Evolutionary conservation across 1,140 invertebrate genomes (phyloP).

Genomic region (Homalodisca vitripennis): DNA sequence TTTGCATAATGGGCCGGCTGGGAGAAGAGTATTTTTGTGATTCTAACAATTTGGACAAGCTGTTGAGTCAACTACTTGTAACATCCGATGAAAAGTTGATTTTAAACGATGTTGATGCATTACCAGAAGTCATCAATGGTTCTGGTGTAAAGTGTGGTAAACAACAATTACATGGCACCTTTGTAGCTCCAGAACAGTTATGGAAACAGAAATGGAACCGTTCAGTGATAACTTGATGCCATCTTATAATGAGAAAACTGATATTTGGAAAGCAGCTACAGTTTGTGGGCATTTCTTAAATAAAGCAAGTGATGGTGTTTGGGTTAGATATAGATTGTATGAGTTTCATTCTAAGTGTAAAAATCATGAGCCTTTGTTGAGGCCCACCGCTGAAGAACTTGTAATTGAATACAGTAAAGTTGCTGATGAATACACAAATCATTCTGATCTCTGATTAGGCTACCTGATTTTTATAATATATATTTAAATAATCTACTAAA

Average conservation of each 20-base stretch:
- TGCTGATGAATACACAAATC: too few species aligned
- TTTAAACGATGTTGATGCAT: conserved; percentile 55
- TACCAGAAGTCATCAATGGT: conserved; percentile 47
- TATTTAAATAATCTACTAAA: too few species aligned
- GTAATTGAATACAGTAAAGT: conserved; percentile 31
- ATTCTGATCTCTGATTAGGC: too few species aligned
- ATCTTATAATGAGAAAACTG: conserved; percentile 55
- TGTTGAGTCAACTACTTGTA: conserved; percentile 53
- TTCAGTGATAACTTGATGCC: conserved; percentile 47
- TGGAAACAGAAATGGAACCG: conserved; percentile 46
- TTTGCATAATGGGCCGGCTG: conserved; percentile 51
- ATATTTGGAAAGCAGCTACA: conserved; percentile 56
- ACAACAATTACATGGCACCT: conserved; percentile 48
- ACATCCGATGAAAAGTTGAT: conserved; percentile 48
- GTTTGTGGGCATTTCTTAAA: conserved; percentile 52
- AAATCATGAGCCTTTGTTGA: conserved; percentile 36
- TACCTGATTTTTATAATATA: too few species aligned
- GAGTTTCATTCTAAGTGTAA: conserved; percentile 50
- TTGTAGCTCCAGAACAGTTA: conserved; percentile 55
- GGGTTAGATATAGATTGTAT: conserved; percentile 46
- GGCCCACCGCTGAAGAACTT: conserved; percentile 48
- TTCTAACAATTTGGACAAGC: conserved; percentile 52
- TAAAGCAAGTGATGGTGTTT: conserved; percentile 32
- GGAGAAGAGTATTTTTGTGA: conserved; percentile 55
- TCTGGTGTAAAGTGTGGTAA: conserved; percentile 50